A percentile compares a stretch with the other conserved stretches of the same genome.
Conservation (phyloP, 1,140 invertebrate species). For the Bicyclus anynana region DNA sequence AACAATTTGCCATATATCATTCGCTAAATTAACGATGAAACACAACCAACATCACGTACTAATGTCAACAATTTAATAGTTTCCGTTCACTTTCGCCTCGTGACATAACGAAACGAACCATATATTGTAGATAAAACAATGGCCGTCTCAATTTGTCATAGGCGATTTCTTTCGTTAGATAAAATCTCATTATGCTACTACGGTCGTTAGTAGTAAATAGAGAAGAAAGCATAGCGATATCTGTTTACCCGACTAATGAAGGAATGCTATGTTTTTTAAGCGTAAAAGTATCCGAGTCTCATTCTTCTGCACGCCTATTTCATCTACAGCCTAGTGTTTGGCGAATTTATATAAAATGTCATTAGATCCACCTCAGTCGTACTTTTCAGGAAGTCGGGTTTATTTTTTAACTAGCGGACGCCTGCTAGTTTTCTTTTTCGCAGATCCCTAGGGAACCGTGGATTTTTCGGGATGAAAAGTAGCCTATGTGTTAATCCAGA, state of each 20-base stretch:
- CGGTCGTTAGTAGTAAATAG: slow-evolving; percentile 37
- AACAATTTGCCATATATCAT: slow-evolving; percentile 5
- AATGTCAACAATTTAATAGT: slow-evolving; percentile 16
- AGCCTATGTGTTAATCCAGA: too few species aligned
- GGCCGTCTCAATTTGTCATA: slow-evolving; percentile 43
- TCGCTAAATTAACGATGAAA: slow-evolving; percentile 21
- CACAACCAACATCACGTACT: slow-evolving; percentile 13
- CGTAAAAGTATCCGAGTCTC: too few species aligned
- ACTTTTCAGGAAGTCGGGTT: too few species aligned
- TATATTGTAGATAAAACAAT: slow-evolving; percentile 36
- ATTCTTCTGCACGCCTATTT: too few species aligned
- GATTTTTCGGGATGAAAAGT: too few species aligned
- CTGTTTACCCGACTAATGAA: slow-evolving; percentile 30
- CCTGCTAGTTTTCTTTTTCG: too few species aligned
- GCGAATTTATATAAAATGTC: too few species aligned
- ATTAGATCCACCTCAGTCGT: too few species aligned
- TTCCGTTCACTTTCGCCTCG: slow-evolving; percentile 27
- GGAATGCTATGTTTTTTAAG: too few species aligned
- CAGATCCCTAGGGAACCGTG: too few species aligned
- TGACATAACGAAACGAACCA: slow-evolving; percentile 22
- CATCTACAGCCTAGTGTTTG: too few species aligned
- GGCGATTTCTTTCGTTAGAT: slow-evolving; percentile 43
- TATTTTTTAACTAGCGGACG: too few species aligned
- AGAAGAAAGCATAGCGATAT: slow-evolving; percentile 27
- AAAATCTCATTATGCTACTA: slow-evolving; percentile 37